Evolutionary conservation across 1,140 invertebrate genomes (phyloP).

Genomic region (Himalopsyche phryganea): DNA sequence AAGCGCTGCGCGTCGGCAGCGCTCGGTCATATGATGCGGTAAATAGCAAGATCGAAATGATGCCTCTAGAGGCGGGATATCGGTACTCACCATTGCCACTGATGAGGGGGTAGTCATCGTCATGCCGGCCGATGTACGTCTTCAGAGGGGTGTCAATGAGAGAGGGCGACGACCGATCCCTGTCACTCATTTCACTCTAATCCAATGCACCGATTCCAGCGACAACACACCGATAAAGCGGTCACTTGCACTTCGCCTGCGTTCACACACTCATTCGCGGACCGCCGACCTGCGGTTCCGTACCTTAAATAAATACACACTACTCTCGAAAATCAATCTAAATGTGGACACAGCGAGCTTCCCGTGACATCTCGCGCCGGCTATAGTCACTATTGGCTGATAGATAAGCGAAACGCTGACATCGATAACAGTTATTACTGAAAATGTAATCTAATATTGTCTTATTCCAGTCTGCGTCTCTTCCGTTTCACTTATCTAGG

Average conservation of each 20-base stretch:
- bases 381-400: not conserved
- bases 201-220: slow-evolving; percentile 44
- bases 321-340: slow-evolving; percentile 28
- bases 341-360: slow-evolving; percentile 25
- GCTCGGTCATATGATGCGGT: slow-evolving; percentile 17
- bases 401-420: not conserved
- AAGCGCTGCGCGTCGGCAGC: slow-evolving; percentile 1
- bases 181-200: slow-evolving; percentile 62
- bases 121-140: slow-evolving; percentile 69
- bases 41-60: slow-evolving; percentile 1
- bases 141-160: slow-evolving; percentile 75
- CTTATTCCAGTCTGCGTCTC: no score
- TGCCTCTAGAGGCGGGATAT: not conserved
- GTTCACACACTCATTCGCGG: slow-evolving; percentile 42
- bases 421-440: not conserved
- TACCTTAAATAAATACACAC: slow-evolving; percentile 29
- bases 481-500: no score
- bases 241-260: slow-evolving; percentile 45
- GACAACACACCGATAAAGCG: slow-evolving; percentile 41
- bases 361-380: slow-evolving; percentile 26
- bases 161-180: slow-evolving; percentile 73
- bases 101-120: slow-evolving; percentile 72
- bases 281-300: slow-evolving; percentile 13
- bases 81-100: slow-evolving; percentile 67
- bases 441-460: not conserved